Percentiles rank a stretch among this genome's conserved stretches.
These are phyloP conservation scores for Ectropis grisescens DNA, from an alignment of 1,140 invertebrate species.

Conservation along the genomic window DNA sequence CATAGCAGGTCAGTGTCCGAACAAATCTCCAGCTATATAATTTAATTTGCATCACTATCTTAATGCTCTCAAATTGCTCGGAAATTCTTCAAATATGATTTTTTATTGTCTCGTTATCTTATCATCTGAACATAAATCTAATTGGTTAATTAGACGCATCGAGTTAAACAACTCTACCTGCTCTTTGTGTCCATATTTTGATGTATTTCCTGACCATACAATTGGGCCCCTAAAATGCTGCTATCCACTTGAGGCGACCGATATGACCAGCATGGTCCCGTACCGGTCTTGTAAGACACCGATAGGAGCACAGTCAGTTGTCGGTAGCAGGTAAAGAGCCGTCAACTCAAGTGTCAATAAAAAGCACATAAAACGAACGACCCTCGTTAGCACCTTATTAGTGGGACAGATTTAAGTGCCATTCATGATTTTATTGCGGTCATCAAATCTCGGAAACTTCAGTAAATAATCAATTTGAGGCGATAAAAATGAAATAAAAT, in stretches of 20 bases:
- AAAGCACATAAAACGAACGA: slow-evolving; percentile 52
- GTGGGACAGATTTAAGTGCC: slow-evolving; percentile 48
- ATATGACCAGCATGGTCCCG: too few species aligned
- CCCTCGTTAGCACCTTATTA: slow-evolving; percentile 59
- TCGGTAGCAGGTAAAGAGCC: slow-evolving; percentile 27
- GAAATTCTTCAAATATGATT: too few species aligned
- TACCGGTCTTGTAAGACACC: slow-evolving; percentile 36
- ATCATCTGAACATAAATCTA: too few species aligned
- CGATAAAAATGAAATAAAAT: slow-evolving; percentile 13
- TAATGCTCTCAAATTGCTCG: too few species aligned
- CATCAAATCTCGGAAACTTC: slow-evolving; percentile 20
- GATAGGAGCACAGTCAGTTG: slow-evolving; percentile 17
- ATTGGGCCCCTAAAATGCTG: too few species aligned
- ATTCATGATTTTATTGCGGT: slow-evolving; percentile 34
- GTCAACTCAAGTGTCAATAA: slow-evolving; percentile 45
- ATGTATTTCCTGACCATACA: too few species aligned
- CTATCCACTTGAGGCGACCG: too few species aligned
- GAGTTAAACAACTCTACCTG: too few species aligned
- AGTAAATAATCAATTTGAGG: slow-evolving; percentile 12
- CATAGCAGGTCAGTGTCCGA: slow-evolving; percentile 89
- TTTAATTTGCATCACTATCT: neutral
- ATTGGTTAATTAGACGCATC: too few species aligned
- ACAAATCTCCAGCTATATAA: too few species aligned
- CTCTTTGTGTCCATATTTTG: too few species aligned
- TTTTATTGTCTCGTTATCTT: slow-evolving; percentile 3